Base-by-base conservation (phyloP, 2,113 vertebrate genomes). In the Coptodon rendalli region DNA sequence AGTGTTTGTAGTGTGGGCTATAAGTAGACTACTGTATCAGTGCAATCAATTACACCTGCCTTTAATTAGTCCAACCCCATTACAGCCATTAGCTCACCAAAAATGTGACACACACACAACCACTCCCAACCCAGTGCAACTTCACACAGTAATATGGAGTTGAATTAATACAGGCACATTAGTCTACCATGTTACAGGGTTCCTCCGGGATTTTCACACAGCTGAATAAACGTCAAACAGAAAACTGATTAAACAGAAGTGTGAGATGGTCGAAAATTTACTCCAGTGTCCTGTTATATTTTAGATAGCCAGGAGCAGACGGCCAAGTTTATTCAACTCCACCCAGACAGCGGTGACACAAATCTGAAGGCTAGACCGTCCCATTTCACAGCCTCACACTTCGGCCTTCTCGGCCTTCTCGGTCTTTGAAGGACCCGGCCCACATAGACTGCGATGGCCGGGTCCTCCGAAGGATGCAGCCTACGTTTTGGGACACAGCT, bases 121-220 rank as follows among this genome's bases (percentile, higher is more conserved):
- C 0, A 54, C 0, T 22, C 3, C 0, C 52, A 54, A 12, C 52
- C 0, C n/a, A 12, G 2, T 6, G n/a, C n/a, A 54, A 54, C 53
- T 54, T 54, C 53, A 54, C 53, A 24, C 53, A 54, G 12, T 7
- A 54, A 54, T 54, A 24, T 54, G n/a, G 53, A 4, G 53, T 6
- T 54, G 53, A 54, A 24, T 53, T 53, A 53, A 53, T 11, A 53
- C 52, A 6, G 52, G 19, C 52, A 53, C 52, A 53, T 53, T 53
- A 53, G 19, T 53, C 19, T 53, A 53, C 0, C 50, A 6, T 53
- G 19, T 53, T 53, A 53, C 9, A 22, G 5, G 52, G n/a, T 22
- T 22, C 52, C 52, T 53, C n/a, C 0, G 1, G 52, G 3, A 4
- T 53, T 53, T 53, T 53, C 52, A 53, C 9, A 22, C 0, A 22